Evolutionary conservation across 2,797 vertebrate species (phyloP), one percentile per base, ranked within the genome.

Genomic region (Phrynocephalus forsythii): DNA sequence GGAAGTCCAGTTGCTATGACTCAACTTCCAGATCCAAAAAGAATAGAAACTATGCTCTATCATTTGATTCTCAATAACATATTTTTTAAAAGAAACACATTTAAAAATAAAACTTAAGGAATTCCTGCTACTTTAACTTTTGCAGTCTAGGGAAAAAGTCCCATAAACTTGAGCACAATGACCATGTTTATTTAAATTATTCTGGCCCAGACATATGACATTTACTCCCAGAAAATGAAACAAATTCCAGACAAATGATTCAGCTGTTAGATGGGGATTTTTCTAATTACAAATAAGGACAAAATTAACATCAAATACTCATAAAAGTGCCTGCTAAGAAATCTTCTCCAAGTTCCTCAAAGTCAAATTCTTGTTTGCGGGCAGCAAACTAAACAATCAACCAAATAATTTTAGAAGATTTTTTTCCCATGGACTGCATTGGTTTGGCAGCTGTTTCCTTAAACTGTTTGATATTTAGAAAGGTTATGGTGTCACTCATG

Each of bases 241-340:
- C 82, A 90, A 94, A 95, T 95, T 96, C 95, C 95, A 93, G 85
- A 93, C 88, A 73, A 81, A 72, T 95, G 96, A 96, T 91, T 95
- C 96, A 96, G 90, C 89, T 81, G 79, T 66, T 9, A 91, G 76
- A 79, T 87, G 76, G 79, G 76, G 85, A 79, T 82, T 75, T 88
- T 56, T 71, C n/a, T 52, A 77, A 86, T 77, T 68, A 86, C 72
- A 28, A 92, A 93, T 90, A 71, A 91, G 82, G 87, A 89, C 89
- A 79, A 79, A 94, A 92, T 90, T 94, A 90, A 93, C 86, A 89
- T 79, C 83, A 82, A 89, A 87, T 92, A 86, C 91, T 90, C 87
- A 83, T 18, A 83, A 92, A 75, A 86, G 79, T 68, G 82, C 79
- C 91, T 90, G 80, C 90, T 89, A 91, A 91, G 90, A 91, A 69